Base-by-base conservation (phyloP, 2,797 vertebrate species). In the Fratercula arctica region DNA sequence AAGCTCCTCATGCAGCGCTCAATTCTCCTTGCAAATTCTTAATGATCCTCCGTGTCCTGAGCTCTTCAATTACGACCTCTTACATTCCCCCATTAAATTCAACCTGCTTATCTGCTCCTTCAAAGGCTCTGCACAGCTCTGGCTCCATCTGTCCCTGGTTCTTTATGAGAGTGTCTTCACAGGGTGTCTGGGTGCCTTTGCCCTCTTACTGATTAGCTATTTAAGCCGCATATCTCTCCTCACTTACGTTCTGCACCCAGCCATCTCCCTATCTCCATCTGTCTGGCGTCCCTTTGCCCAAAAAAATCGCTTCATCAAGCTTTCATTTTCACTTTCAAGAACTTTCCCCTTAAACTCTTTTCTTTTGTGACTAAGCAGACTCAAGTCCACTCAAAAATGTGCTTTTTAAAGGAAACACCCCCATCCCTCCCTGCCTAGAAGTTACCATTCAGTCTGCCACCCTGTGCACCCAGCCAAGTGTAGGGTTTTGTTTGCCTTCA, bases 31-130 rank as follows among this genome's bases (percentile, higher is more conserved):
- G 94, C 93, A 95, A 91, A 96, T 93, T 96, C 91, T 95, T 95
- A 96, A 97, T 96, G 95, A 96, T 95, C 91, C 61, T 88, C 43
- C 2, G 54, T 90, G 94, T 95, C 96, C 95, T 81, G 89, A 96
- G 95, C 92, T 95, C 93, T 90, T 94, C 93, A 96, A 86, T 96
- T 97, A 96, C 93, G 93, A 95, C 96, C 95, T 96, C 96, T 96
- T 91, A 79, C 93, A 95, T 94, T 95, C 79, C 79, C 87, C 93
- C 73, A 93, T 96, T 96, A 96, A 96, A 96, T 96, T 95, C 95
- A 95, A 95, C 95, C 96, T 95, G 89, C 85, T 97, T 96, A 95
- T 96, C 94, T 96, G 89, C 89, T 92, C 79, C 87, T 97, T 96
- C 95, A 96, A 97, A 97, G 96, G 89, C 94, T 95, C 75, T 91